Evolutionary conservation across 2,113 vertebrate species (phyloP), one percentile per base, ranked within the genome.

Genomic region (Nettapus auritus): DNA sequence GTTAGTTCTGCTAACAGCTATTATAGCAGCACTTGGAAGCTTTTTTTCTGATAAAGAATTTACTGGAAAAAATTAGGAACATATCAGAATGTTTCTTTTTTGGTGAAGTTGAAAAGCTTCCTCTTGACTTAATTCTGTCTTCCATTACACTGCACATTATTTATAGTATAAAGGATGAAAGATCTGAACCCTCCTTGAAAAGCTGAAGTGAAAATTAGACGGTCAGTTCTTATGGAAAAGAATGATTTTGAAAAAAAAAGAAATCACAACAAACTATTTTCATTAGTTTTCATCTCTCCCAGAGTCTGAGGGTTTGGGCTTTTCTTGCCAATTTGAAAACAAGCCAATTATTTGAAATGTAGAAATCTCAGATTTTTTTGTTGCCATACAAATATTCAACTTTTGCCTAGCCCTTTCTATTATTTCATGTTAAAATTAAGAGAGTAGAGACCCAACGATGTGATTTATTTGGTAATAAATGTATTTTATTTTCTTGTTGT

Each of bases 71-170:
- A 86, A 40, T 6, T 25, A 57, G 74, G 81, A 93, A 79, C 22
- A 2, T 16, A 64, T 16, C 77, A 46, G 77, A 95, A 76, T 69
- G 36, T 76, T 95, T 82, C 86, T 85, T 85, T 94, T 94, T 74
- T 74, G 67, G 66, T 19, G 14, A 76, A 88, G 59, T 4, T 95
- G 55, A 85, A 88, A 88, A 94, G 44, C 70, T 82, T 90, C 66
- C 44, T 90, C 77, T 83, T 84, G 48, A 63, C 38, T 95, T 53
- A 42, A 80, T 90, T 93, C 77, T 95, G 88, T 59, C 96, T 94
- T 86, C 55, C 34, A 46, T 93, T 94, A 70, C 82, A 23, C 70
- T 55, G 6, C 50, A 36, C 6, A 0, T 89, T 89, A 79, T 93
- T 93, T 91, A 44, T 53, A 74, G 73, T 38, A 42, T 48, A 42